These are phyloP conservation scores for Numenius phaeopus DNA, from an alignment of 2,797 vertebrate genomes.

Conservation along the genomic window DNA sequence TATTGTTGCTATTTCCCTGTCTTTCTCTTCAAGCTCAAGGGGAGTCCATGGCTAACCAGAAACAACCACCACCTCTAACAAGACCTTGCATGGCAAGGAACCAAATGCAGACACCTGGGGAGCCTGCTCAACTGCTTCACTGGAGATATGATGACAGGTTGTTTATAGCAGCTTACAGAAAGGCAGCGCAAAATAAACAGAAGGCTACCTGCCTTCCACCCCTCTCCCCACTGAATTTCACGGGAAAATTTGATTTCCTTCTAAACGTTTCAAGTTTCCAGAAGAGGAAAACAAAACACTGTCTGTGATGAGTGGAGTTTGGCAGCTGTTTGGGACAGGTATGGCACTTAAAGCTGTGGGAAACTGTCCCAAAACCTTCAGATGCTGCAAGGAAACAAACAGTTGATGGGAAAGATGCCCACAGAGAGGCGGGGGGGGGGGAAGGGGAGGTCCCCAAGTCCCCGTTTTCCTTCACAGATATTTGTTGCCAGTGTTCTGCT, in stretches of 20 bases:
- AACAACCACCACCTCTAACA: constrained; percentile 36
- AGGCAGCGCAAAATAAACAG: background rate
- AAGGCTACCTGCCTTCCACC: constrained; percentile 1
- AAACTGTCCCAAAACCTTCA: background rate
- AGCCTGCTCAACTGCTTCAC: constrained; percentile 13
- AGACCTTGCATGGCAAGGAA: constrained; percentile 27
- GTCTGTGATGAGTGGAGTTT: background rate
- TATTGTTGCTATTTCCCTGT: background rate
- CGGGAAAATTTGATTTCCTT: constrained; percentile 1
- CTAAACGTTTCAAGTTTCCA: background rate
- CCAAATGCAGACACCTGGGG: background rate
- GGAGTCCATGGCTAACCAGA: constrained; percentile 7
- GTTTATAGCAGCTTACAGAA: constrained; percentile 5
- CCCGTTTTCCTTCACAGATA: background rate
- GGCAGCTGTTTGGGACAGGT: constrained; percentile 46
- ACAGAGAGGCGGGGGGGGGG: background rate
- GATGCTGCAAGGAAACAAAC: background rate
- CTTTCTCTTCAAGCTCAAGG: constrained; percentile 11
- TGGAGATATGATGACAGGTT: background rate
- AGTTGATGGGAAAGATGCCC: constrained; percentile 29
- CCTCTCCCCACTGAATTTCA: background rate
- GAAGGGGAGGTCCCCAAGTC: background rate
- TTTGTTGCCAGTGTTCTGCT: background rate
- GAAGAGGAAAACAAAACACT: background rate
- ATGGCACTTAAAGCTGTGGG: background rate